Evolutionary conservation across 2,113 vertebrate genomes (phyloP), one percentile per base, ranked within the genome.

Genomic region (Indicator indicator): DNA sequence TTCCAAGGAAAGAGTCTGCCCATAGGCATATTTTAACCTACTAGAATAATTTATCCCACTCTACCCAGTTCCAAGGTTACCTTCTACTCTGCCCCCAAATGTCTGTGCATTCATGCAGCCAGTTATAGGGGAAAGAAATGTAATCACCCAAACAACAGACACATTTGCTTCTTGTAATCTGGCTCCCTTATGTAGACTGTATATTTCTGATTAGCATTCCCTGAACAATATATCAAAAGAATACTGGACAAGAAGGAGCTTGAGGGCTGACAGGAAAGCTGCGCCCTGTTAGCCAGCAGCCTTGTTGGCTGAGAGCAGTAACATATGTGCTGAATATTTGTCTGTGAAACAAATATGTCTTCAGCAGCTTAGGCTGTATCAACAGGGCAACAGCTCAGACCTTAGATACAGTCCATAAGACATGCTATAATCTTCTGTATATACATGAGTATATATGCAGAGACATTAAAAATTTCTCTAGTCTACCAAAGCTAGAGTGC

Each of bases 111-210:
- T 89, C 18, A 38, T 63, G 16, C 17, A 46, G 52, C 55, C 19
- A 76, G 52, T 70, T 36, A 44, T 18, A 75, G 30, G 52, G 71
- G 27, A 26, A 12, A 30, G 44, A 78, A 44, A 58, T 23, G 63
- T 16, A 83, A 84, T 67, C 68, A 55, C 50, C 20, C 10, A 7
- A 85, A 91, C 9, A 73, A 5, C 26, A 93, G 91, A 67, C 63
- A 83, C 26, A 64, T 77, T 88, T 81, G 14, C 10, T 86, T 96
- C 77, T 71, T 89, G 42, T 87, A 87, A 94, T 88, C 90, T 95
- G 52, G 5, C 40, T 71, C 64, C 24, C 14, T 42, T 65, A n/a
- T 54, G 32, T 20, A 91, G 50, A 96, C 55, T 89, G 6, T n/a
- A 42, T 82, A 33, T 85, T 92, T 90, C 78, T 89, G 67, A 91